These are phyloP conservation scores for Cliona cf. orientalis DNA, from an alignment of 37 sponge, comb jelly and placozoan species.

Conservation along the genomic window DNA sequence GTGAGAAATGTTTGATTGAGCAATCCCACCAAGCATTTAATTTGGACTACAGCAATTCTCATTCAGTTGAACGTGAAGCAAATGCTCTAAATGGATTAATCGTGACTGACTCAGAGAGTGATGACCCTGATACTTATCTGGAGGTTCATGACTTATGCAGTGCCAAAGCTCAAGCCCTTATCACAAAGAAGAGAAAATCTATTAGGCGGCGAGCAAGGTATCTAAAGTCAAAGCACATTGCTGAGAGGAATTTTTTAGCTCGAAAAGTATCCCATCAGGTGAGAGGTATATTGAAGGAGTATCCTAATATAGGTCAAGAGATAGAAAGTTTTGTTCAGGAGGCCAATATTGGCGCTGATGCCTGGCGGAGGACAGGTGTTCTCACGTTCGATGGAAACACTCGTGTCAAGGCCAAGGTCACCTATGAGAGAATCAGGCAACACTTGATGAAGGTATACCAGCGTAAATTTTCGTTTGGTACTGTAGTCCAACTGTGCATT, in stretches of 20 bases:
- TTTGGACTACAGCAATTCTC: not conserved
- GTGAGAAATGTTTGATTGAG: not conserved
- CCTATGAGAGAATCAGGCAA: constrained; percentile 14
- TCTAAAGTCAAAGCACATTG: constrained; percentile 2
- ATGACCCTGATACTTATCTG: constrained; percentile 3
- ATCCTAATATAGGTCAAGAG: constrained; percentile 16
- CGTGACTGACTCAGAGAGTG: constrained; percentile 37
- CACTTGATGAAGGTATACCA: constrained; percentile 27
- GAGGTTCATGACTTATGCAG: not conserved
- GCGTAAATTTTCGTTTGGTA: constrained; percentile 28
- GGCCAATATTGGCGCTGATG: constrained; percentile 41
- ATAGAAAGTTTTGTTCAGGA: constrained; percentile 41
- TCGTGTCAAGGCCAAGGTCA: constrained; percentile 16
- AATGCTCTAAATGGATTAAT: constrained; percentile 6
- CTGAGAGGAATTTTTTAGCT: constrained; percentile 13
- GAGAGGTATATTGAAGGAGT: constrained; percentile 13
- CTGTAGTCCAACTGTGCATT: constrained; percentile 46
- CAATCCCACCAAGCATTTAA: constrained; percentile 26
- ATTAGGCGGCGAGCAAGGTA: not conserved
- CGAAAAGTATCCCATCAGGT: constrained; percentile 5
- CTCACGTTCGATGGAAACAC: constrained; percentile 49
- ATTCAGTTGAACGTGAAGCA: not conserved
- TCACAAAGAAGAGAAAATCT: not conserved
- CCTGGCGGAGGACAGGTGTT: constrained; percentile 46
- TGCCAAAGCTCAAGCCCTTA: not conserved